Base-by-base conservation (phyloP, 2,888 invertebrate genomes). In the Ischnura elegans region DNA sequence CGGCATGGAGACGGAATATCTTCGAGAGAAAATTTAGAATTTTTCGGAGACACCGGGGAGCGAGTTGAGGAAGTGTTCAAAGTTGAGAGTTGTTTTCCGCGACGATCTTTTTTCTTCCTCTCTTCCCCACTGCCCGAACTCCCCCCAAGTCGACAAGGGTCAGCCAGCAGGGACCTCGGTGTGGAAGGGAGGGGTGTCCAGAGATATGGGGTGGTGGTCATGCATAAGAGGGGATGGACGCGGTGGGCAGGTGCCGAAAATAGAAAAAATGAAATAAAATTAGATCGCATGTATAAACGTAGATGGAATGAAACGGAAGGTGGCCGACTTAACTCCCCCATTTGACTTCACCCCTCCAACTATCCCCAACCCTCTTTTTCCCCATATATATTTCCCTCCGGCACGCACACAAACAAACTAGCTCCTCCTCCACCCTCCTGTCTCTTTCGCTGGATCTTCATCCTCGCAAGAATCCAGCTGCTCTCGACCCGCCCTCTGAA, bases 1-100 rank as follows among this genome's bases (percentile, higher is more conserved):
- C n/a, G n/a, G n/a, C n/a, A n/a, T n/a, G n/a, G n/a, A n/a, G n/a
- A n/a, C n/a, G n/a, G n/a, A n/a, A n/a, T n/a, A n/a, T n/a, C n/a
- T n/a, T n/a, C n/a, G n/a, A n/a, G n/a, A n/a, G n/a, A n/a, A n/a
- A n/a, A n/a, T n/a, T n/a, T n/a, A n/a, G n/a, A n/a, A n/a, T n/a
- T n/a, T n/a, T 21, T 25, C 6, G 66, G n/a, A n/a, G 29, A 21
- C 29, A 3, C 29, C 8, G 29, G 29, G 66, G 66, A 29, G 66
- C 5, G 61, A 25, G 61, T 19, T 21, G 61, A 5, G 25, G 25
- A 8, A 66, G 66, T 66, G 66, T 66, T 66, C 66, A 66, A 66
- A 66, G 66, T 66, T 66, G 66, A 66, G 66, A 66, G 66, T 66
- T 29, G 66, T 66, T 66, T 29, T 66, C 29, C 66, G 66, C n/a